These are phyloP conservation scores for Apogon talboti DNA, from an alignment of 2,797 vertebrate species.

Conservation along the genomic window DNA sequence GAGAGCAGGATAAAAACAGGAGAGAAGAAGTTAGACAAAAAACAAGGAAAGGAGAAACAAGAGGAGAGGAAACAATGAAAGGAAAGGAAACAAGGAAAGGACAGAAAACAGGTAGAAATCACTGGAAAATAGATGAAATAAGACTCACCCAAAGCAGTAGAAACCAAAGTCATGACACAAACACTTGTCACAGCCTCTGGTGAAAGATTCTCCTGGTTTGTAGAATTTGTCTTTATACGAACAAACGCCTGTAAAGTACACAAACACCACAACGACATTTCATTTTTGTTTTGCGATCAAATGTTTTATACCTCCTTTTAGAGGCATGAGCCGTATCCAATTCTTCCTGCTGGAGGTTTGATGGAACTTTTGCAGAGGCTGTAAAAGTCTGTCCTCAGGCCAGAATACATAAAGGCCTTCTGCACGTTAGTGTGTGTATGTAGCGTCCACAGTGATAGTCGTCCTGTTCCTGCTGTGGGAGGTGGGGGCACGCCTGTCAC, in stretches of 20 bases:
- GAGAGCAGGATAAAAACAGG: no score
- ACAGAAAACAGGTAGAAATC: neutral
- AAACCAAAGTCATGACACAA: constrained; percentile 74
- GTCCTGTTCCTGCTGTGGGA: constrained; percentile 17
- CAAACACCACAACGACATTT: neutral
- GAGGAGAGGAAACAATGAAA: no score
- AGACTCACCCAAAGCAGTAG: constrained; percentile 74
- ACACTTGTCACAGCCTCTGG: constrained; percentile 78
- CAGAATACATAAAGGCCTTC: constrained; percentile 31
- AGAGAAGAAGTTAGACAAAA: no score
- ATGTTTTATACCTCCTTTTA: neutral
- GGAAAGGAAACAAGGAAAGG: no score
- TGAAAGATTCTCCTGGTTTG: constrained; percentile 74
- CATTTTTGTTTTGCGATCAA: neutral
- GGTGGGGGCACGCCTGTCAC: constrained; percentile 52
- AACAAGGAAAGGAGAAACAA: no score
- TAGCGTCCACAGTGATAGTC: constrained; percentile 22
- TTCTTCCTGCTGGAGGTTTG: constrained; percentile 2
- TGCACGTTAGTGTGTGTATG: constrained; percentile 16
- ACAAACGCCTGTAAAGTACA: constrained; percentile 64
- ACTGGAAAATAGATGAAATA: neutral
- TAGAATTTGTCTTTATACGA: constrained; percentile 68
- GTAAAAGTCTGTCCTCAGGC: constrained; percentile 6
- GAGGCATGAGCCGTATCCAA: neutral
- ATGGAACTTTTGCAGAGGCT: constrained; percentile 22